Conservation (phyloP, 2,888 invertebrate species). For the Lamproptera curius region DNA sequence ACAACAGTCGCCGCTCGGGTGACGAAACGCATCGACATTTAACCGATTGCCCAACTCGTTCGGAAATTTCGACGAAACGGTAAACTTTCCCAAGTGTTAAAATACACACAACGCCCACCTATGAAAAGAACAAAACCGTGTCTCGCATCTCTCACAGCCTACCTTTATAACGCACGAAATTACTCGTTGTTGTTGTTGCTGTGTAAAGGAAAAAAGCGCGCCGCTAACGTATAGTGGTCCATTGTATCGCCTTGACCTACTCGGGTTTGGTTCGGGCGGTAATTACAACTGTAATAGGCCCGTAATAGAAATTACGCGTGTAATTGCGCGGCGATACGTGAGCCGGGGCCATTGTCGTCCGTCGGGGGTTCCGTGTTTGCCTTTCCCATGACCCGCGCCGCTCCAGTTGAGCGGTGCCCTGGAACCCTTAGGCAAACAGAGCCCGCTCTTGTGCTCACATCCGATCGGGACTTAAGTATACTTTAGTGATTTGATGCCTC, state of each 20-base stretch:
- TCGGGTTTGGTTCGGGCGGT: constrained; percentile 13
- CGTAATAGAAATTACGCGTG: constrained; percentile 26
- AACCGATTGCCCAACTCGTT: constrained; percentile 12
- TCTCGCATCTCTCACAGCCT: neutral
- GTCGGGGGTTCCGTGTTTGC: constrained; percentile 38
- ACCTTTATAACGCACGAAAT: constrained; percentile 1
- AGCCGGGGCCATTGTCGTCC: constrained; percentile 32
- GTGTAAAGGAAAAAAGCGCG: constrained; percentile 2
- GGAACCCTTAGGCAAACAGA: constrained; percentile 4
- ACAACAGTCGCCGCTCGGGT: constrained; percentile 3
- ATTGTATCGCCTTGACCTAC: constrained; percentile 25
- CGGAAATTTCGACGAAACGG: neutral
- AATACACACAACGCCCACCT: constrained; percentile 5
- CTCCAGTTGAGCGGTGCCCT: constrained; percentile 11
- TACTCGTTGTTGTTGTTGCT: neutral
- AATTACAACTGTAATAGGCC: constrained; percentile 27
- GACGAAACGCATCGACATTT: constrained; percentile 1
- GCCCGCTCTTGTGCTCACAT: too few species aligned
- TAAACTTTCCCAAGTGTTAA: constrained; percentile 8
- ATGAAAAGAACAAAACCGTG: constrained; percentile 1
- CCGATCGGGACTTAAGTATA: too few species aligned
- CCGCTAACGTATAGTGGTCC: constrained; percentile 3
- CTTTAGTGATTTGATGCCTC: too few species aligned
- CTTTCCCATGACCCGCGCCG: constrained; percentile 46
- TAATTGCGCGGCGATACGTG: constrained; percentile 25